phyloP scores from a whole-genome alignment of 2,888 invertebrate species.

The Melipona beecheii region DNA sequence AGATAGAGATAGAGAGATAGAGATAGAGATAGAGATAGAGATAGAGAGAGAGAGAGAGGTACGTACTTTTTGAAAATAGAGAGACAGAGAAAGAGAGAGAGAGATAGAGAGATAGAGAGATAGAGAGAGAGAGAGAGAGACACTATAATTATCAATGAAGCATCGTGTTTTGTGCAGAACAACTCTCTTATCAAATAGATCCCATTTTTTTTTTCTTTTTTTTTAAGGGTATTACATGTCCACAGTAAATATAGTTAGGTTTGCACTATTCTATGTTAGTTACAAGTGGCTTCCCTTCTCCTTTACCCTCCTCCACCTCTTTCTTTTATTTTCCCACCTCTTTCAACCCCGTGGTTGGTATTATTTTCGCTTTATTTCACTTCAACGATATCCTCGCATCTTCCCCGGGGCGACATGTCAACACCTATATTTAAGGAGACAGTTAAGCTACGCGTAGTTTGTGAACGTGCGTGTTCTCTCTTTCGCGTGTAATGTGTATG shows the following conservation, averaged over 20 bases:
- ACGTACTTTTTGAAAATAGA: conserved; percentile 52
- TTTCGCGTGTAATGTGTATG: background rate
- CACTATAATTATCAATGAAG: conserved; percentile 80
- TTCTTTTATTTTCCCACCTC: conserved; percentile 28
- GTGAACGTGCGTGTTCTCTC: conserved; percentile 21
- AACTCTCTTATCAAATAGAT: conserved; percentile 77
- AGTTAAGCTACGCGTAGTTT: conserved; percentile 76
- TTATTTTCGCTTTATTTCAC: conserved; percentile 14
- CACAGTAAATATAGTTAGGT: conserved; percentile 80
- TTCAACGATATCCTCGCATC: conserved; percentile 29
- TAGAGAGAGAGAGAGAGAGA: conserved; percentile 60
- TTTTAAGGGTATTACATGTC: conserved; percentile 78
- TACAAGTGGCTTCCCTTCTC: conserved; percentile 69
- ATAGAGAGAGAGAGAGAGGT: conserved; percentile 62
- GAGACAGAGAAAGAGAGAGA: conserved; percentile 50
- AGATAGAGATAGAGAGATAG: conserved; percentile 24
- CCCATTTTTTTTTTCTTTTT: conserved; percentile 57
- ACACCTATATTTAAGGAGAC: conserved; percentile 77
- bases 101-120: conserved; percentile 60
- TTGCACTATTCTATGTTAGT: conserved; percentile 76
- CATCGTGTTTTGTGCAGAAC: conserved; percentile 81
- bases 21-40: conserved; percentile 44
- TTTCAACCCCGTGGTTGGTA: conserved; percentile 25
- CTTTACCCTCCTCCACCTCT: conserved; percentile 49
- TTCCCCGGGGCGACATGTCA: conserved; percentile 61